phyloP scores from a whole-genome alignment of 2,113 vertebrate genomes.

The Tetrax tetrax region DNA sequence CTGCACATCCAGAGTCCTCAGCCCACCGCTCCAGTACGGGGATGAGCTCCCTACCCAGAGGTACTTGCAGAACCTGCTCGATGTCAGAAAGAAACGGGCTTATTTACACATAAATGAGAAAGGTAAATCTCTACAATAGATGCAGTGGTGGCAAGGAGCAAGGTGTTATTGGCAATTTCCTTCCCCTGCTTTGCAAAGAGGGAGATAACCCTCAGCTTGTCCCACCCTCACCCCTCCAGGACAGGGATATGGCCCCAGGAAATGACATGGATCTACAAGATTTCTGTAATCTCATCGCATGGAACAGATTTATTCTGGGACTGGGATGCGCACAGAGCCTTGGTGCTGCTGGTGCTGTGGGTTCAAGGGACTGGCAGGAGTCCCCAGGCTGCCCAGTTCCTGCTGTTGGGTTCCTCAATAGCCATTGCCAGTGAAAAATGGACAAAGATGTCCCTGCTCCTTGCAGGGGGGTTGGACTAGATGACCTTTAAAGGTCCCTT shows the following conservation, averaged over 20 bases:
- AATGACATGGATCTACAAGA: fast-evolving
- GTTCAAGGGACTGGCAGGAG: fast-evolving
- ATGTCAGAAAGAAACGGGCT: not conserved
- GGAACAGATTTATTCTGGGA: not conserved
- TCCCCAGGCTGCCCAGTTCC: not conserved
- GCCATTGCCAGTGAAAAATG: fast-evolving
- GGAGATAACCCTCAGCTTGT: not conserved
- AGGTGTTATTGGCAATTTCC: not conserved
- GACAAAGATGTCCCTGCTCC: too few relatives aligned
- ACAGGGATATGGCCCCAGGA: not conserved
- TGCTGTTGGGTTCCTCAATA: not conserved
- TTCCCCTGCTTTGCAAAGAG: not conserved
- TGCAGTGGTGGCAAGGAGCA: not conserved
- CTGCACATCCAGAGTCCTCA: not conserved
- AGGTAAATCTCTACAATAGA: not conserved
- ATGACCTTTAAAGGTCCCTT: too few relatives aligned
- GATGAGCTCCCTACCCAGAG: not conserved
- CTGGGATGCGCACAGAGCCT: not conserved
- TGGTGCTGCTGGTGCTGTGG: not conserved
- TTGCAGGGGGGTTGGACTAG: too few relatives aligned
- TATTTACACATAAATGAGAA: slow-evolving; percentile 47
- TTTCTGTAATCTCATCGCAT: fast-evolving
- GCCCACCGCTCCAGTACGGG: not conserved
- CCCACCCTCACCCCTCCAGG: not conserved
- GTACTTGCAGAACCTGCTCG: not conserved